A percentile compares a stretch with the other conserved stretches of the same genome.
Conservation (phyloP, 2,113 vertebrate species). For the Miniopterus natalensis region DNA sequence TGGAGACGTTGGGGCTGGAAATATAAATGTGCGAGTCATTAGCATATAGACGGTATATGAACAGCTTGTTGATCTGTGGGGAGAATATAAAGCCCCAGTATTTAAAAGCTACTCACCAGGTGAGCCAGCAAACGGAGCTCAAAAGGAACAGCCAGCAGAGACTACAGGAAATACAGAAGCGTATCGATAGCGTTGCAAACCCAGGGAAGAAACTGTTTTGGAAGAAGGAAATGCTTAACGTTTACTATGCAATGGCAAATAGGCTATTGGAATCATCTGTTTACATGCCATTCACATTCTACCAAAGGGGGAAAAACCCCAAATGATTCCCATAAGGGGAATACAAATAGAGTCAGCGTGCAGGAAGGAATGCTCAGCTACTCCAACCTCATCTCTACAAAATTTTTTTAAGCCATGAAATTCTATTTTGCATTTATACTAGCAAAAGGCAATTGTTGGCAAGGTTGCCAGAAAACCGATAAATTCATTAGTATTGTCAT, state of each 20-base stretch:
- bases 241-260: conserved; percentile 4
- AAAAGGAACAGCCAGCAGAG: neutral
- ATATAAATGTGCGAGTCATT: neutral
- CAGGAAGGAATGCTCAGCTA: neutral
- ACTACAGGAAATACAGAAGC: neutral
- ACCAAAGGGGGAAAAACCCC: neutral
- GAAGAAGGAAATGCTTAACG: neutral
- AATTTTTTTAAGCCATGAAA: neutral
- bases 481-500: conserved; percentile 20
- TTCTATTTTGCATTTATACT: neutral
- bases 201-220: conserved; percentile 9
- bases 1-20: neutral
- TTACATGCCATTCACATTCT: neutral
- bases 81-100: neutral
- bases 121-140: neutral
- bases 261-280: neutral
- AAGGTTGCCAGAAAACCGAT: conserved; percentile 11
- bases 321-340: neutral
- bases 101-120: conserved; percentile 23
- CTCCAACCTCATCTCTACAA: neutral
- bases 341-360: neutral
- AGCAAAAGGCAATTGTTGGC: conserved; percentile 44
- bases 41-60: neutral
- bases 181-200: neutral
- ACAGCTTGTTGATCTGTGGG: neutral